phyloP scores from a whole-genome alignment of 2,888 invertebrate species.

The Tetragnatha montana region DNA sequence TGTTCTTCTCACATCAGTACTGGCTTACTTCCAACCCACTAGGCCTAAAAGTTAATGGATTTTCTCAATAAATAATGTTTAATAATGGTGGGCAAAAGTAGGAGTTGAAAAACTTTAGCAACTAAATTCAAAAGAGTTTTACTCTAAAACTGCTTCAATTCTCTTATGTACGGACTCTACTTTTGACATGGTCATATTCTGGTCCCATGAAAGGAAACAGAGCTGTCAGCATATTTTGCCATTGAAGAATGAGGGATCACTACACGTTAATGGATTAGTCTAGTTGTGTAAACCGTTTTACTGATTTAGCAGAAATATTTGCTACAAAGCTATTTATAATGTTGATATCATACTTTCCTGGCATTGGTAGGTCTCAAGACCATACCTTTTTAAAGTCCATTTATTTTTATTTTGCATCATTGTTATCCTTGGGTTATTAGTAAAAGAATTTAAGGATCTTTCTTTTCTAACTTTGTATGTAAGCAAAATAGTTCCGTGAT shows the following conservation, averaged over 20 bases:
- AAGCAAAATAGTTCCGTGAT: no score
- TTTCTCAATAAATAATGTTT: constrained; percentile 51
- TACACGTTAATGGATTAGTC: background rate
- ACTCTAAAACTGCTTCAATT: background rate
- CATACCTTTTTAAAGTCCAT: no score
- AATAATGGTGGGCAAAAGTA: constrained; percentile 38
- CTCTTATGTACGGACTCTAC: background rate
- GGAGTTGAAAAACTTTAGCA: constrained; percentile 17
- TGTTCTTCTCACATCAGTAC: constrained; percentile 9
- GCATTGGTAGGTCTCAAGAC: no score
- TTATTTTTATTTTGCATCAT: no score
- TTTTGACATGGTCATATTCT: constrained; percentile 14
- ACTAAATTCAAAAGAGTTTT: constrained; percentile 33
- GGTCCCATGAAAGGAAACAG: background rate
- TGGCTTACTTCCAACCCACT: constrained; percentile 48
- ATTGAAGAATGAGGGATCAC: background rate
- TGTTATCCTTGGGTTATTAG: no score
- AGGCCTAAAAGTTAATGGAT: constrained; percentile 48
- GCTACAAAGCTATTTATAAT: background rate
- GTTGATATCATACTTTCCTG: background rate
- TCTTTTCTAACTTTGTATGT: no score
- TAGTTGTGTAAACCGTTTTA: background rate
- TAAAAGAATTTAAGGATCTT: no score
- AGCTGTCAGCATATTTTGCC: background rate
- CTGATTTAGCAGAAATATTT: background rate